A percentile compares a stretch with the other conserved stretches of the same genome.
Evolutionary conservation across 2,113 vertebrate genomes (phyloP).

Genomic region (Strigops habroptila): DNA sequence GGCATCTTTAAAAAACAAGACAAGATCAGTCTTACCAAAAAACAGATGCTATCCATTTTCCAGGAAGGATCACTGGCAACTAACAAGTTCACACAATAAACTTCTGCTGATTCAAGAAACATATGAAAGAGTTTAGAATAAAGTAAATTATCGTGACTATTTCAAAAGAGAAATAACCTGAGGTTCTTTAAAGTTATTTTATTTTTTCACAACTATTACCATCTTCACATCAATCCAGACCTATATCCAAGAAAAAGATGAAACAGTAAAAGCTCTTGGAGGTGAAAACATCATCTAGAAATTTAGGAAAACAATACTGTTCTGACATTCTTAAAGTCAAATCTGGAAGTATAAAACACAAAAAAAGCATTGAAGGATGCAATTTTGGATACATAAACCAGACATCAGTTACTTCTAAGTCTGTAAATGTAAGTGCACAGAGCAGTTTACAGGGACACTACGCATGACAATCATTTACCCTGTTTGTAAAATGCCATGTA

Average conservation of each 20-base stretch:
- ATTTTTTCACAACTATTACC: background rate
- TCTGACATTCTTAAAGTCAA: background rate
- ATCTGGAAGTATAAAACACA: background rate
- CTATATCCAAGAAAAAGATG: background rate
- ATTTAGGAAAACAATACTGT: background rate
- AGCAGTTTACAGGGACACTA: background rate
- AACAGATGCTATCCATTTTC: background rate
- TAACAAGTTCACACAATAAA: background rate
- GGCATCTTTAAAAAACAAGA: slow-evolving; percentile 47
- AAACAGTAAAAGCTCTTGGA: background rate
- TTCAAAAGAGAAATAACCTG: background rate
- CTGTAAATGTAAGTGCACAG: background rate
- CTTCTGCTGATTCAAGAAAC: slow-evolving; percentile 33
- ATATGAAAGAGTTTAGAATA: background rate
- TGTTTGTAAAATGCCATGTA: background rate
- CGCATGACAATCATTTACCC: background rate
- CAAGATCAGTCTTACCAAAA: background rate
- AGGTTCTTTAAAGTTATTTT: background rate
- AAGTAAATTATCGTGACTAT: background rate
- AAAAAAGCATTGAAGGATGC: background rate
- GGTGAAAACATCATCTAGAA: background rate
- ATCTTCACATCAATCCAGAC: background rate
- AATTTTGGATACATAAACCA: background rate
- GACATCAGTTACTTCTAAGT: background rate
- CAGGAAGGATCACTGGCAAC: background rate